Evolutionary conservation across 2,113 vertebrate species (phyloP).

Genomic region (Helogale parvula): DNA sequence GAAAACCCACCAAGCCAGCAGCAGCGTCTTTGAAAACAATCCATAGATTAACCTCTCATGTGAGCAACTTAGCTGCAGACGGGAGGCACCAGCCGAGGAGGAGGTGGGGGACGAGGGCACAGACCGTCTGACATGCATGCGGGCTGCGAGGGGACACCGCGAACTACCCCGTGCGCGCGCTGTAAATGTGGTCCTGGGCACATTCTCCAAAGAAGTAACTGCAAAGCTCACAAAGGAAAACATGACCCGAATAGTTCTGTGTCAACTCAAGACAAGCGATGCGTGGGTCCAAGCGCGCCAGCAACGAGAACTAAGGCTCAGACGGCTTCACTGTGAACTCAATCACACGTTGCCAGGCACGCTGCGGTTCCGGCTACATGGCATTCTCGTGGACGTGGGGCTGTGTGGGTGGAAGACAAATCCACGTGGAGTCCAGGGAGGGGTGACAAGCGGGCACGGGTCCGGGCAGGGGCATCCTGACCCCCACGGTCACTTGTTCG

Average conservation of each 20-base stretch:
- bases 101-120: rapidly evolving
- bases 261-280: too few relatives aligned
- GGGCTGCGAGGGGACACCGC: neutral
- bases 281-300: neutral
- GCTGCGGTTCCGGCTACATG: neutral
- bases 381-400: neutral
- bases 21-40: neutral
- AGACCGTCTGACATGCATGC: neutral
- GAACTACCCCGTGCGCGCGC: neutral
- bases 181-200: too few relatives aligned
- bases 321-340: neutral
- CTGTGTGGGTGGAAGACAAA: neutral
- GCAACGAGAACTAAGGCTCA: neutral
- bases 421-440: neutral
- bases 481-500: neutral
- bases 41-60: too few relatives aligned
- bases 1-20: neutral
- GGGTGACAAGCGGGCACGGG: neutral
- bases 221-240: neutral
- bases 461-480: neutral
- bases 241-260: neutral
- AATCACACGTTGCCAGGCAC: rapidly evolving
- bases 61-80: neutral
- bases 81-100: too few relatives aligned
- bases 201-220: neutral